Percentiles rank a stretch among this genome's conserved stretches.
Conservation (phyloP, 2,888 invertebrate species). For the Eudasyphora cyanicolor region DNA sequence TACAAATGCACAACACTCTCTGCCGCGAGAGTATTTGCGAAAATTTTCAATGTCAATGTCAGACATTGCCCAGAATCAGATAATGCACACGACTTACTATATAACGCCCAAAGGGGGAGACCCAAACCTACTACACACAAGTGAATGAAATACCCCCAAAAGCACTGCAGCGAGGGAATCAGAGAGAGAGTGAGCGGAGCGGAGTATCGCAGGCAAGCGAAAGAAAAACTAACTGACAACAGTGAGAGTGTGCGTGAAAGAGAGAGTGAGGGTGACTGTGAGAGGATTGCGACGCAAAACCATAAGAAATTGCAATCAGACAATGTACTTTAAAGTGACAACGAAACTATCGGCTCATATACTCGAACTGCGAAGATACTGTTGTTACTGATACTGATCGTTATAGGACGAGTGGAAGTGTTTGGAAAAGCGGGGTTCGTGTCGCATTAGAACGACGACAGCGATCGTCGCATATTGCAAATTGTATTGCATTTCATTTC, state of each 20-base stretch:
- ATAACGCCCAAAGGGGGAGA: too few species aligned
- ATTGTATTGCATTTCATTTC: too few species aligned
- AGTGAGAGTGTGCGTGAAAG: neutral
- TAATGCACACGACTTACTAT: constrained; percentile 50
- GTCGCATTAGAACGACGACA: constrained; percentile 27
- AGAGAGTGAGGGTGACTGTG: neutral
- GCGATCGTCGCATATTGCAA: constrained; percentile 17
- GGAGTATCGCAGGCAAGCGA: neutral
- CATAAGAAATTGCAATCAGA: constrained; percentile 41
- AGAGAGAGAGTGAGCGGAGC: neutral
- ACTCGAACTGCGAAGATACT: neutral
- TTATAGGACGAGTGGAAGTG: neutral
- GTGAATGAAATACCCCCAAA: neutral
- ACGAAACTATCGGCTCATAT: neutral
- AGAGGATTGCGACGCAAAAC: neutral
- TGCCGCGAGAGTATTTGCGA: constrained; percentile 27
- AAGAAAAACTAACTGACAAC: too few species aligned
- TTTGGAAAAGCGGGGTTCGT: neutral
- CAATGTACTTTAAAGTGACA: constrained; percentile 37
- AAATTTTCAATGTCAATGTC: constrained; percentile 64
- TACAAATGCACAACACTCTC: neutral
- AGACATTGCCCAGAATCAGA: constrained; percentile 57
- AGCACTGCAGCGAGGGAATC: neutral
- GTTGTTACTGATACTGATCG: neutral
- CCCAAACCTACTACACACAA: constrained; percentile 9